Evolutionary conservation across 2,888 invertebrate genomes (phyloP), one percentile per base, ranked within the genome.

Genomic region (Chrysolina oricalcia): DNA sequence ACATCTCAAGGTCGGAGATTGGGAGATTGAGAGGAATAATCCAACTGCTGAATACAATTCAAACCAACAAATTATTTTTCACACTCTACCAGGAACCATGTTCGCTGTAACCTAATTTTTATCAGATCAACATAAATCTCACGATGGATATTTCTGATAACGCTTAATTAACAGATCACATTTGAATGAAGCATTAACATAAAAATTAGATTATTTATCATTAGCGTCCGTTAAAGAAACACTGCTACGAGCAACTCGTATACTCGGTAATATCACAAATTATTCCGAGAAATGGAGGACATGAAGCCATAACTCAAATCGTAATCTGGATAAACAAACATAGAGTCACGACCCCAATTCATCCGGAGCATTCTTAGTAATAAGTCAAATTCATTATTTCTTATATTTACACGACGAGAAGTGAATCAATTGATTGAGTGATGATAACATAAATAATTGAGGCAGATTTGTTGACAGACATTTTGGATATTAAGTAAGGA

Each of bases 321-420:
- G 48, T 67, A 70, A 74, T 70, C 65, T 67, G 48, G 73, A 65
- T 70, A 66, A 78, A 73, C 69, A 79, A 79, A 77, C 75, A 75
- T 64, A 63, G 64, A 75, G 78, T 79, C 73, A 77, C 72, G 76
- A 79, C 78, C 76, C 72, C 68, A 56, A 77, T 78, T 76, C 66
- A 73, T 75, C 70, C 66, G 35, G 41, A 17, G 19, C 43, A 43
- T 17, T 67, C 69, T 35, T 65, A 43, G 71, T 65, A 67, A 62
- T 71, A 50, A 62, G 66, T 67, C 43, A 67, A 53, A 74, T 74
- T 74, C 56, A 66, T 66, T 66, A 41, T 59, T 59, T 46, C 67
- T 67, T 67, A 66, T 74, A 50, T 62, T 66, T 66, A 70, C 56
- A 35, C 66, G 48, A 40, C 17, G 46, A 66, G 59, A 66, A 74